phyloP scores from a whole-genome alignment of 2,888 invertebrate genomes.

The Hemistola chrysoprasaria region DNA sequence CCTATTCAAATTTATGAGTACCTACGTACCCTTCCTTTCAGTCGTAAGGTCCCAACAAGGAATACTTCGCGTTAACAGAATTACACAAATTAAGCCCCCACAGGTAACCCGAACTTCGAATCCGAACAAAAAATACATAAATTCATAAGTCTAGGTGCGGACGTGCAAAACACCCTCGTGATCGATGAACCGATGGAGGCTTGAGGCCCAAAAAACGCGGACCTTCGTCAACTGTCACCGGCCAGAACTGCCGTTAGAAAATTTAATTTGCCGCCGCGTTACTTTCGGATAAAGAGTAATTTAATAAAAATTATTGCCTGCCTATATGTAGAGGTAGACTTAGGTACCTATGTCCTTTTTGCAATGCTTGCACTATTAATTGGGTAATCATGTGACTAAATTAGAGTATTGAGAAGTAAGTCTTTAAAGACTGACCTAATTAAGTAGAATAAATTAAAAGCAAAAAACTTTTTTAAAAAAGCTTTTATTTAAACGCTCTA shows the following conservation, averaged over 20 bases:
- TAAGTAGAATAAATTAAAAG: too few relatives aligned
- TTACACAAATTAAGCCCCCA: conserved; percentile 7
- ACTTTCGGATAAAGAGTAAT: conserved; percentile 41
- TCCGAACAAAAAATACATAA: conserved; percentile 23
- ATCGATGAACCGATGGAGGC: conserved; percentile 36
- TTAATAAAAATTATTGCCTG: conserved; percentile 48
- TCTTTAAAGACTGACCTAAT: too few relatives aligned
- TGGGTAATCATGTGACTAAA: too few relatives aligned
- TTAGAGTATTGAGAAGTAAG: too few relatives aligned
- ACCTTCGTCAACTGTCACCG: conserved; percentile 71
- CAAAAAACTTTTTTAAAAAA: too few relatives aligned
- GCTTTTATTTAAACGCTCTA: too few relatives aligned
- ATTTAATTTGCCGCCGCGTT: conserved; percentile 66
- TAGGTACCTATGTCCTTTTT: too few relatives aligned
- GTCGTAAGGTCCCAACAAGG: not conserved
- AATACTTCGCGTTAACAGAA: not conserved
- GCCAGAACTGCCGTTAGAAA: conserved; percentile 53
- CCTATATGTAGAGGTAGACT: conserved; percentile 22
- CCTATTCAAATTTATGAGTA: too few relatives aligned
- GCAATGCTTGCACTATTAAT: too few relatives aligned
- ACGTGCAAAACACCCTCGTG: conserved; percentile 29
- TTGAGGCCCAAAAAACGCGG: conserved; percentile 33
- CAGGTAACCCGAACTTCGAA: conserved; percentile 13
- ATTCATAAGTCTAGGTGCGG: conserved; percentile 27
- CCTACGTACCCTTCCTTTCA: too few relatives aligned